Conservation (phyloP, 2,113 vertebrate genomes). For the Cercocebus atys region DNA sequence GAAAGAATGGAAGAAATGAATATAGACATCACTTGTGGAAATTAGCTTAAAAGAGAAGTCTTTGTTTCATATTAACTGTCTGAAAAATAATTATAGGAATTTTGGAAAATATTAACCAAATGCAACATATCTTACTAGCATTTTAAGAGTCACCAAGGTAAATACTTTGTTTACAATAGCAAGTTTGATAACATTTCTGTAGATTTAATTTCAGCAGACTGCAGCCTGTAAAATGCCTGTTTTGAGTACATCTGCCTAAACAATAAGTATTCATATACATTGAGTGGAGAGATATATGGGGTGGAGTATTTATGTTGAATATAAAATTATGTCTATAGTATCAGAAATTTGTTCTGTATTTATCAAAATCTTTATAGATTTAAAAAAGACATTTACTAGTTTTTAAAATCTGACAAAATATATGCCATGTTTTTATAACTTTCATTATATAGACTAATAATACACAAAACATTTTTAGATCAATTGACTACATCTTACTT, state of each 20-base stretch:
- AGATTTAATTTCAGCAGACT: neutral
- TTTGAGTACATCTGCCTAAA: neutral
- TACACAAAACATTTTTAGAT: neutral
- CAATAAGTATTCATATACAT: neutral
- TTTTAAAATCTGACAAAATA: neutral
- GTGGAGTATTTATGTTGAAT: neutral
- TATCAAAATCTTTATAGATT: neutral
- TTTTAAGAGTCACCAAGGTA: neutral
- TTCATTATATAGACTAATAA: neutral
- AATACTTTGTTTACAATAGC: neutral
- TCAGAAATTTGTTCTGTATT: neutral
- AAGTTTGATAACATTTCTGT: neutral
- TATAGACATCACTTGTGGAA: neutral
- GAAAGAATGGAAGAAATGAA: neutral
- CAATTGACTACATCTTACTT: neutral
- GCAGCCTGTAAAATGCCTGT: neutral
- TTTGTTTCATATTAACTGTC: neutral
- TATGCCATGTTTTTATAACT: neutral
- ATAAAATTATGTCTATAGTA: neutral
- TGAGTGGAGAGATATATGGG: neutral
- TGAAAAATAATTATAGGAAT: neutral
- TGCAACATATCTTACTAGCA: neutral
- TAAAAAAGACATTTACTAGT: neutral
- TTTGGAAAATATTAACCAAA: constrained; percentile 14
- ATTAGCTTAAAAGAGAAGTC: neutral